Conservation (phyloP, 2,888 invertebrate genomes). For the Ceratothoa steindachneri region DNA sequence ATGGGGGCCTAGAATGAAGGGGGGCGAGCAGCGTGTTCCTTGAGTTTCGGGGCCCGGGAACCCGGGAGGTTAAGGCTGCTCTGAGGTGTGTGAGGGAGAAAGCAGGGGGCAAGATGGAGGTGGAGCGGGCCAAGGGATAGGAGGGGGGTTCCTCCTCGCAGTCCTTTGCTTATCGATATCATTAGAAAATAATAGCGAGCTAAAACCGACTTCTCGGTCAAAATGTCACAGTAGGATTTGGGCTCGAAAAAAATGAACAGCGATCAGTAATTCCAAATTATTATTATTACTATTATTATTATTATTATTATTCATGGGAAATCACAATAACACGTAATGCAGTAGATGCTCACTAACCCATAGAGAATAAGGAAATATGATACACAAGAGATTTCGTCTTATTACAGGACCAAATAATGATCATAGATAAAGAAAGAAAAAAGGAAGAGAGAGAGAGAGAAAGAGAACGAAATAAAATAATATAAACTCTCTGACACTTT, state of each 20-base stretch:
- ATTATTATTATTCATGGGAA: too few species aligned
- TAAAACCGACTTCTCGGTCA: background rate
- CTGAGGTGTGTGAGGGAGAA: too few species aligned
- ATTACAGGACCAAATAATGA: too few species aligned
- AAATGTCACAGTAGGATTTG: conserved; percentile 15
- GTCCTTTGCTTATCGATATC: conserved; percentile 5
- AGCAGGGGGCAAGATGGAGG: background rate
- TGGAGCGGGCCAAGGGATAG: background rate
- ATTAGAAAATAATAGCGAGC: conserved; percentile 12
- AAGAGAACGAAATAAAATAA: background rate
- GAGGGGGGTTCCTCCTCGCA: background rate
- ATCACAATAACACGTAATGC: too few species aligned
- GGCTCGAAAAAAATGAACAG: too few species aligned
- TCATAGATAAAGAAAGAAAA: background rate
- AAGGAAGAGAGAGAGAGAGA: background rate
- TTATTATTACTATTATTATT: too few species aligned
- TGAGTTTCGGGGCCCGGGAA: conserved; percentile 4
- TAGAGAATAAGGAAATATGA: too few species aligned
- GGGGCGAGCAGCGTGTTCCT: background rate
- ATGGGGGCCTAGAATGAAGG: background rate
- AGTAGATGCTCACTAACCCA: too few species aligned
- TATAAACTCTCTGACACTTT: too few species aligned
- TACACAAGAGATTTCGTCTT: too few species aligned
- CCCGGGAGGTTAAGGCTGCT: too few species aligned
- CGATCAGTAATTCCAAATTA: too few species aligned